Evolutionary conservation across 2,113 vertebrate genomes (phyloP).

Genomic region (Eclectus roratus): DNA sequence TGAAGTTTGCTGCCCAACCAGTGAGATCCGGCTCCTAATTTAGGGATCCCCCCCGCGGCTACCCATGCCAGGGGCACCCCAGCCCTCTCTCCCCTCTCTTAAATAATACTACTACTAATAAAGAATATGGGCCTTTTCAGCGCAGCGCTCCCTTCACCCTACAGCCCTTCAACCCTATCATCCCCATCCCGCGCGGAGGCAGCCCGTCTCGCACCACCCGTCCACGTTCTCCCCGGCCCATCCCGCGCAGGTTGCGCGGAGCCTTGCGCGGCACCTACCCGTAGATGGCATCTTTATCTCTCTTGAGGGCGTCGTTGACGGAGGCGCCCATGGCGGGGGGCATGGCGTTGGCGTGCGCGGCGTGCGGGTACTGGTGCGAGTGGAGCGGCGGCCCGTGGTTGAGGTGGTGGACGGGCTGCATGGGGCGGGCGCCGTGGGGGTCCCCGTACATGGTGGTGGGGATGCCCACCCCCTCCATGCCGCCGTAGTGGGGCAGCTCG

Average conservation of each 20-base stretch:
- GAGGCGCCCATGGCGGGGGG: slow-evolving; percentile 95
- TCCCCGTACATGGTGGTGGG: slow-evolving; percentile 98
- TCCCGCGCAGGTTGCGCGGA: background rate
- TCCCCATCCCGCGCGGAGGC: background rate
- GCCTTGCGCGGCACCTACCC: slow-evolving; percentile 80
- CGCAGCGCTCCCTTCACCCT: background rate
- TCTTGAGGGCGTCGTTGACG: slow-evolving; percentile 98
- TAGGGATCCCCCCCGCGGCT: background rate
- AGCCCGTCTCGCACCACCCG: background rate
- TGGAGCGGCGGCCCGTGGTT: slow-evolving; percentile 97
- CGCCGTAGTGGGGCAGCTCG: slow-evolving; percentile 97
- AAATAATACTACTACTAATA: background rate
- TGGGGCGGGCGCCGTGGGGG: slow-evolving; percentile 94
- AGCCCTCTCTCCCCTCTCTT: background rate
- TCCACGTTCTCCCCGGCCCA: background rate
- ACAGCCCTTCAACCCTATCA: background rate
- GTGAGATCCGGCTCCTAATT: background rate
- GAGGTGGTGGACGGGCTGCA: slow-evolving; percentile 96
- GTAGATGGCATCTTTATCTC: slow-evolving; percentile 99
- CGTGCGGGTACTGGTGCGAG: slow-evolving; percentile 97
- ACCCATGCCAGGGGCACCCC: background rate
- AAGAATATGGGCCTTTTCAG: background rate
- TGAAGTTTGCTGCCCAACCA: background rate
- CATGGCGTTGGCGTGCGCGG: slow-evolving; percentile 95
- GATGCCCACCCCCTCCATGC: slow-evolving; percentile 98